Evolutionary conservation across 30 jellyfish, hydroid and myxozoan species (phyloP).

Genomic region (Hydra vulgaris): DNA sequence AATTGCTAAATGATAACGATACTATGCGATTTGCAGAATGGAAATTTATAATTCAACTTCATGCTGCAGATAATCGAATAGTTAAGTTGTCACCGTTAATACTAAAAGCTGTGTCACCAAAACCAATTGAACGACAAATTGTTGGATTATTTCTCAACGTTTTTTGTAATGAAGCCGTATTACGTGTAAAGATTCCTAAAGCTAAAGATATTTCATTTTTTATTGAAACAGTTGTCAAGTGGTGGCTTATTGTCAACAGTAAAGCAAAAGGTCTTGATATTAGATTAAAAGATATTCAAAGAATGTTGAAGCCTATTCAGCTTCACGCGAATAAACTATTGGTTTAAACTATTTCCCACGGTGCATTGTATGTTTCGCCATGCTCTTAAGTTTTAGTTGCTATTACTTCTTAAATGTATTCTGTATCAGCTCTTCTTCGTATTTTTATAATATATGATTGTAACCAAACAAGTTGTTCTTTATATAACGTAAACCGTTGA

Average conservation of each 20-base stretch:
- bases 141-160: neutral
- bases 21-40: neutral
- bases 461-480: too few species aligned
- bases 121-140: neutral
- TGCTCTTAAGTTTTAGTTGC: too few species aligned
- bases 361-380: too few species aligned
- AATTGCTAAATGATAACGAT: neutral
- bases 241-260: neutral
- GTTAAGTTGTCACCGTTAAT: neutral
- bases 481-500: too few species aligned
- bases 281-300: neutral
- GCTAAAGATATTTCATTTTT: neutral
- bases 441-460: too few species aligned
- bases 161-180: neutral
- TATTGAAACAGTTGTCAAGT: neutral
- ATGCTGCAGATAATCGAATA: neutral
- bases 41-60: neutral
- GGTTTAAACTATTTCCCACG: too few species aligned
- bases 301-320: too few species aligned
- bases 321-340: too few species aligned
- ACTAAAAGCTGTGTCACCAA: neutral
- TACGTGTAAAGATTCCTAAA: neutral
- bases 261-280: neutral
- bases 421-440: too few species aligned
- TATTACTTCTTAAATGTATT: too few species aligned